These are phyloP conservation scores for Perca flavescens DNA, from an alignment of 2,113 vertebrate genomes.

Conservation along the genomic window DNA sequence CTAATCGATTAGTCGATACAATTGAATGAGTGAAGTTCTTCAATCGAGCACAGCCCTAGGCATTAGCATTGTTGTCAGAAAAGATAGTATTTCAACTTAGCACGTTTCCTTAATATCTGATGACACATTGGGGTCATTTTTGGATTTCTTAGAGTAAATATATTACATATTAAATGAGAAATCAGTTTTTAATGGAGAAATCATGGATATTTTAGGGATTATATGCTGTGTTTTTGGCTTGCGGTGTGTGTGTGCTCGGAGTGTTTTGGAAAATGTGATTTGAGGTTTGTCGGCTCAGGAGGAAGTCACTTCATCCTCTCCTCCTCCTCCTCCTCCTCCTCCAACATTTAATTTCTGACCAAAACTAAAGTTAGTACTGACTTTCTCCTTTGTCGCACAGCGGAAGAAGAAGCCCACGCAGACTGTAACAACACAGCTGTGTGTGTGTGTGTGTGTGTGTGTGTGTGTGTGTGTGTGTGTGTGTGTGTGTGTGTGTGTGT, in stretches of 20 bases:
- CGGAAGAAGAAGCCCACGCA: constrained; percentile 21
- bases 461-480: not conserved
- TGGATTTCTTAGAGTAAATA: too few species aligned
- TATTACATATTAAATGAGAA: too few species aligned
- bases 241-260: not conserved
- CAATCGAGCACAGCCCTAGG: too few species aligned
- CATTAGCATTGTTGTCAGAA: too few species aligned
- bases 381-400: constrained; percentile 17
- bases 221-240: not conserved
- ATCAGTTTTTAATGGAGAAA: not conserved
- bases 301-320: not conserved
- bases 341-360: constrained; percentile 1
- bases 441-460: not conserved
- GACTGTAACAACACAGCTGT: constrained; percentile 22
- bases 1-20: too few species aligned
- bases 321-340: not conserved
- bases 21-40: too few species aligned
- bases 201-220: not conserved
- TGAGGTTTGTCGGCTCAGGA: too few species aligned
- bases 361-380: constrained; percentile 34
- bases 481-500: not conserved
- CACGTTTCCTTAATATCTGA: too few species aligned
- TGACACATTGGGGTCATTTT: too few species aligned
- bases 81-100: too few species aligned
- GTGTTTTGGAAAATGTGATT: too few species aligned